Evolutionary conservation across 2,888 invertebrate species (phyloP), one percentile per base, ranked within the genome.

Genomic region (Cryptocephalus primarius): DNA sequence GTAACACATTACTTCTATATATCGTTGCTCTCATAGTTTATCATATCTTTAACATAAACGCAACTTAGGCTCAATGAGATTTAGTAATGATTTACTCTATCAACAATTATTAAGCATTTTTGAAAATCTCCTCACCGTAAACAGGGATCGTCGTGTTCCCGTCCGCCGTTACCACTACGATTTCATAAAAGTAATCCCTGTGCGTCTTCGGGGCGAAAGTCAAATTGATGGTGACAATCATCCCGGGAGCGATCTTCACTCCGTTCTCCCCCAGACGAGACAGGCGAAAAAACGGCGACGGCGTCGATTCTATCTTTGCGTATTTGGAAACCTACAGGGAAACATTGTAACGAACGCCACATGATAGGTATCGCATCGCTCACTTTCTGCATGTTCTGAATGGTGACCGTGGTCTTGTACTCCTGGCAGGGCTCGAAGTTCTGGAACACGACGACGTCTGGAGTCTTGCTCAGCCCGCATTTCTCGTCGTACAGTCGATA

Each of bases 241-340:
- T 79, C 39, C 87, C 86, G 11, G 86, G 83, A 6, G 84, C 85
- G 14, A 86, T 65, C 59, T 82, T 79, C 1, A 71, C 72, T 43
- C 14, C 42, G 3, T 39, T 41, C n/a, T 48, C 52, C 10, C 31
- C 39, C 9, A 45, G 40, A 10, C 40, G 36, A 11, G 36, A 72
- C 39, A 81, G 61, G 41, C 62, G 67, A 57, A 82, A 79, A 55
- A 68, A 72, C 1, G 76, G 72, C 6, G 54, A 51, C n/a, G 33
- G 39, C 13, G 41, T 33, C 22, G 33, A 33, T 2, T 13, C 75
- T 72, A 45, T 73, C 68, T 54, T 76, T 73, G 54, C 60, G 49
- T 68, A 72, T 40, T 72, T 75, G 1, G 78, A 73, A 22, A 68
- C 64, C 81, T 80, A 8, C 9, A 2, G 14, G 9, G 13, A 13